Percentiles rank a stretch among this genome's conserved stretches.
Evolutionary conservation across 2,113 vertebrate species (phyloP).

Genomic region (Upupa epops): DNA sequence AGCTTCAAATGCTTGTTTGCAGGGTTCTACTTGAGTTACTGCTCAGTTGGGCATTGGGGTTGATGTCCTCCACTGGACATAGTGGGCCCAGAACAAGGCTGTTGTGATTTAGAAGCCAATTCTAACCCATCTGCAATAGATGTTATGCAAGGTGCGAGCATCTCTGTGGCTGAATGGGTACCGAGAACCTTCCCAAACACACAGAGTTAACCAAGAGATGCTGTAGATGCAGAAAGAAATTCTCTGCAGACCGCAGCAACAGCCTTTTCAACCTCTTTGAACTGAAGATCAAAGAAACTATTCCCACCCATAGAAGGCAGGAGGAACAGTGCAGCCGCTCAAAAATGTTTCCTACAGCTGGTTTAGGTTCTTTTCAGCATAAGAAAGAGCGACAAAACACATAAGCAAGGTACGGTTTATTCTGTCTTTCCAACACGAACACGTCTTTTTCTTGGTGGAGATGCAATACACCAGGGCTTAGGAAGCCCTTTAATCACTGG

Average conservation of each 20-base stretch:
- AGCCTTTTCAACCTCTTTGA: conserved; percentile 44
- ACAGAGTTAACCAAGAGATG: not conserved
- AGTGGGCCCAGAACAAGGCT: fast-evolving
- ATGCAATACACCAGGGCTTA: not conserved
- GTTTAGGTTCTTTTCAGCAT: not conserved
- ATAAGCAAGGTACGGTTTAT: not conserved
- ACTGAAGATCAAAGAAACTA: conserved; percentile 53
- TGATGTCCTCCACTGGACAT: fast-evolving
- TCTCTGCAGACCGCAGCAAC: conserved; percentile 17
- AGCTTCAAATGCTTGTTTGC: not conserved
- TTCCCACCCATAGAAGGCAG: not conserved
- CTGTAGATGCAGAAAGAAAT: not conserved
- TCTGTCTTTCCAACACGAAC: not conserved
- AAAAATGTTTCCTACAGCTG: not conserved
- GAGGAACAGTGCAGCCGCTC: not conserved
- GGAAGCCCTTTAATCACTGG: not conserved
- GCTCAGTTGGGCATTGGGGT: fast-evolving
- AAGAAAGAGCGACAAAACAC: not conserved
- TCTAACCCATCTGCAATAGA: not conserved
- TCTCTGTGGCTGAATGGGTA: not conserved
- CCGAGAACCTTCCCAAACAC: not conserved
- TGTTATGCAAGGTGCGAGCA: not conserved
- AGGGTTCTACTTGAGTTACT: fast-evolving
- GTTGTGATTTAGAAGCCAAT: not conserved
- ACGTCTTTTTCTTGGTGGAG: not conserved